Conservation (phyloP, 2,888 invertebrate species). For the Nephrotoma flavescens region DNA sequence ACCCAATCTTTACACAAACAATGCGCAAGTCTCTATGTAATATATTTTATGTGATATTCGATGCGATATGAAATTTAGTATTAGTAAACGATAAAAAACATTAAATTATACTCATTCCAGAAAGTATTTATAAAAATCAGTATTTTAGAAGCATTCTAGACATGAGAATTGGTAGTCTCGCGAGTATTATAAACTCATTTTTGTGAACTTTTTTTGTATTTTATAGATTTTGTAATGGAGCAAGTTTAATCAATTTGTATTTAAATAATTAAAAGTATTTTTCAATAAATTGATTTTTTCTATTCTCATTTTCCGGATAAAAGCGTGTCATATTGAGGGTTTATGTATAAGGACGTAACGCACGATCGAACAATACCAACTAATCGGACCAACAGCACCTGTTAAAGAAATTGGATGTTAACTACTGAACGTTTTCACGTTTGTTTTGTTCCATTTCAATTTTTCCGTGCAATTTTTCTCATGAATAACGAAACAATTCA, state of each 20-base stretch:
- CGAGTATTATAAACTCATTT: neutral
- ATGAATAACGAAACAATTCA: no score
- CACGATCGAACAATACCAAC: no score
- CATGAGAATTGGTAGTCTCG: neutral
- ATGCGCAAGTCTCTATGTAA: neutral
- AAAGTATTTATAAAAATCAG: neutral
- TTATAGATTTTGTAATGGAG: neutral
- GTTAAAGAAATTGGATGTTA: no score
- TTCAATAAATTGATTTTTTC: neutral
- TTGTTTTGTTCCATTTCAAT: no score
- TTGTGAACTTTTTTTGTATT: neutral
- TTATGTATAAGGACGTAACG: no score
- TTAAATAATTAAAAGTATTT: neutral
- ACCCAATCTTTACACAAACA: conserved; percentile 23
- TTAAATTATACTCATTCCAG: neutral
- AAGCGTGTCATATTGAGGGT: no score
- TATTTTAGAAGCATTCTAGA: neutral
- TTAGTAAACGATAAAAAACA: neutral
- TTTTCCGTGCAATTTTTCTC: no score
- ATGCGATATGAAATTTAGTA: neutral
- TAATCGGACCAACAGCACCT: no score
- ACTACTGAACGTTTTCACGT: no score
- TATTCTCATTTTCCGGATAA: no score
- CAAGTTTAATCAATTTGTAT: neutral
- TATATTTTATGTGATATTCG: neutral